These are phyloP conservation scores for Parnassius mnemosyne DNA, from an alignment of 2,888 invertebrate genomes.

Conservation along the genomic window DNA sequence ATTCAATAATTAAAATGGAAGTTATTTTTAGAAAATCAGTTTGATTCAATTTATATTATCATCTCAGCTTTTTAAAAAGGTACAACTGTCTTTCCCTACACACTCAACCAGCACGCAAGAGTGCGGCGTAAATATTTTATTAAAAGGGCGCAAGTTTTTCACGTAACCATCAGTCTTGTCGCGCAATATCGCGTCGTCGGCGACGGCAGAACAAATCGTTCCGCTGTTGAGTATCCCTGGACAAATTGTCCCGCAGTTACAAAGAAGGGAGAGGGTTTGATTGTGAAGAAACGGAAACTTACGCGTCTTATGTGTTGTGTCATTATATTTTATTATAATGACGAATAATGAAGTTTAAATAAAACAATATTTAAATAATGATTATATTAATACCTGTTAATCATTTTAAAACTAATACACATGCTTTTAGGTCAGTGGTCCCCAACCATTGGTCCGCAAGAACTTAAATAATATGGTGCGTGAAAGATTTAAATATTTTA, in stretches of 20 bases:
- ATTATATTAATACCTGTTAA: too few species aligned
- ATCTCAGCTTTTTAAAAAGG: background rate
- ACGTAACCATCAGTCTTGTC: conserved; percentile 59
- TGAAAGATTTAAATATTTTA: too few species aligned
- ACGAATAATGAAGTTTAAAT: too few species aligned
- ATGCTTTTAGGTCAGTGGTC: too few species aligned
- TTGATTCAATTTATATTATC: background rate
- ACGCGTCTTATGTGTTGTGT: background rate
- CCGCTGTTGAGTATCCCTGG: conserved; percentile 25
- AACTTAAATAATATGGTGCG: too few species aligned
- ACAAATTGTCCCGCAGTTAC: conserved; percentile 23
- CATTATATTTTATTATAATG: background rate
- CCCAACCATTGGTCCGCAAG: too few species aligned
- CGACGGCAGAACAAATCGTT: conserved; percentile 64
- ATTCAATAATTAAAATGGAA: too few species aligned
- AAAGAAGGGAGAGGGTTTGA: conserved; percentile 24
- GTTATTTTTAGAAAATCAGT: too few species aligned
- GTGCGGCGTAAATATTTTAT: conserved; percentile 60
- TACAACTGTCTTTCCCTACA: background rate
- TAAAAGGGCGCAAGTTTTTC: conserved; percentile 50
- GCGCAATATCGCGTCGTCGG: conserved; percentile 55
- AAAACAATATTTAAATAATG: too few species aligned
- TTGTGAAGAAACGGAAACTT: conserved; percentile 13
- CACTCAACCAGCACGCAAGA: conserved; percentile 5
- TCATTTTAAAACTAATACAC: too few species aligned